A percentile compares a stretch with the other conserved stretches of the same genome.
Conservation (phyloP, 2,113 vertebrate species). For the Tenebrosternarchus preto region DNA sequence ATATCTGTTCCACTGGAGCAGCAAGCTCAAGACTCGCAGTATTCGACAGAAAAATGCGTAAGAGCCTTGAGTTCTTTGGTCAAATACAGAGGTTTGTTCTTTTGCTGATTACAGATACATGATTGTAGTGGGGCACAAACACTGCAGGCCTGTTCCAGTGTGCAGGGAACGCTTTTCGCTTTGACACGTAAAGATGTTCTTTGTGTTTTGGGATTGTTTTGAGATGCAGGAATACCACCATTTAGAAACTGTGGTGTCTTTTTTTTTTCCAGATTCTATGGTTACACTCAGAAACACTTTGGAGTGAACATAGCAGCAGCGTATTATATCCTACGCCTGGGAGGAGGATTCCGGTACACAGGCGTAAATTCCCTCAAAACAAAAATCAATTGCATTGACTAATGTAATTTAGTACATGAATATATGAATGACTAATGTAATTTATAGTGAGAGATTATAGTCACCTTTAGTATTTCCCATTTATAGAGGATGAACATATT, state of each 20-base stretch:
- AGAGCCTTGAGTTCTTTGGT: neutral
- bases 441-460: too few relatives aligned
- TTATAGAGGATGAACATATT: too few relatives aligned
- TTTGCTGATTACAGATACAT: neutral
- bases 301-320: conserved; percentile 72
- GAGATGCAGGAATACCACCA: neutral
- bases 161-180: too few relatives aligned
- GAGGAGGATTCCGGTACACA: conserved; percentile 79
- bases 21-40: conserved; percentile 14
- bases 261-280: conserved; percentile 64
- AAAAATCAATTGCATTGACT: too few relatives aligned
- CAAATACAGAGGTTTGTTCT: neutral
- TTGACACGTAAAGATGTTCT: too few relatives aligned
- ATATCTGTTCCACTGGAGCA: conserved; percentile 56
- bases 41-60: conserved; percentile 70
- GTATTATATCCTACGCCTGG: conserved; percentile 70
- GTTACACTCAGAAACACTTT: conserved; percentile 44
- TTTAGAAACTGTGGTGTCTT: neutral
- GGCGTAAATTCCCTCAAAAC: neutral
- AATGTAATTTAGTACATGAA: too few relatives aligned
- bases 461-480: too few relatives aligned
- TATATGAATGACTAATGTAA: too few relatives aligned
- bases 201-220: too few relatives aligned
- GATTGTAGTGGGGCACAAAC: too few relatives aligned
- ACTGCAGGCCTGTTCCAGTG: too few relatives aligned